phyloP scores from a whole-genome alignment of 2,797 vertebrate species.

The Xiphophorus birchmanni region DNA sequence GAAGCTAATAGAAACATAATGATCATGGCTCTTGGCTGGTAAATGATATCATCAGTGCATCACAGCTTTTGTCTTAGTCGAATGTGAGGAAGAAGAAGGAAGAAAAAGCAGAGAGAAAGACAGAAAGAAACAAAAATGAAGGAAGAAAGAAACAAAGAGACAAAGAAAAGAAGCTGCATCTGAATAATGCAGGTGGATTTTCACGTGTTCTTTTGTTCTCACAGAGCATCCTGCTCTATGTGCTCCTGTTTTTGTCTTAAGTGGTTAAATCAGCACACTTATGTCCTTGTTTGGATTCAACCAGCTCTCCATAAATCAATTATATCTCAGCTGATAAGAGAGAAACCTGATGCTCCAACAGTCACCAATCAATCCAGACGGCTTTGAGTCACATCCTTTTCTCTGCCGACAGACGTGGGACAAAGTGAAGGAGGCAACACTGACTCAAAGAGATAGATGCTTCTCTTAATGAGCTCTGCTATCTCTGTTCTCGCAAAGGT shows the following conservation, averaged over 20 bases:
- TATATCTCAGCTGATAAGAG: conserved; percentile 74
- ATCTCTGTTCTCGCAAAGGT: conserved; percentile 13
- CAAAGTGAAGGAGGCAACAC: conserved; percentile 60
- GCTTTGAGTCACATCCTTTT: conserved; percentile 47
- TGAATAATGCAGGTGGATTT: conserved; percentile 35
- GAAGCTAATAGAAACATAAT: conserved; percentile 46
- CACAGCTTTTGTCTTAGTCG: background rate
- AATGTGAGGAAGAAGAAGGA: background rate
- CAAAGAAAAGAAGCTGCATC: conserved; percentile 6
- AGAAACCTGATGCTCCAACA: conserved; percentile 59
- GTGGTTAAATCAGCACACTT: conserved; percentile 68
- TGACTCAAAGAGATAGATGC: conserved; percentile 53
- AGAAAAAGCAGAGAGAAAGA: background rate
- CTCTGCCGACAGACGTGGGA: conserved; percentile 57
- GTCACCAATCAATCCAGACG: conserved; percentile 61
- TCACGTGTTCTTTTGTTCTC: conserved; percentile 48
- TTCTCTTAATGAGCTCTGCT: conserved; percentile 48
- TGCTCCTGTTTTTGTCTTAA: conserved; percentile 62
- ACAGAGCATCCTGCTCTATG: conserved; percentile 46
- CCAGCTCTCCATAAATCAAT: conserved; percentile 76
- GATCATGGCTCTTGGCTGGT: conserved; percentile 22
- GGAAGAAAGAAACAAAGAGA: conserved; percentile 2
- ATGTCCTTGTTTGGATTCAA: conserved; percentile 65
- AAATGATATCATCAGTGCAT: conserved; percentile 17
- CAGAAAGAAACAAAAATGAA: background rate